phyloP scores from a whole-genome alignment of 1,140 invertebrate species.

The Cyclargus thomasi region DNA sequence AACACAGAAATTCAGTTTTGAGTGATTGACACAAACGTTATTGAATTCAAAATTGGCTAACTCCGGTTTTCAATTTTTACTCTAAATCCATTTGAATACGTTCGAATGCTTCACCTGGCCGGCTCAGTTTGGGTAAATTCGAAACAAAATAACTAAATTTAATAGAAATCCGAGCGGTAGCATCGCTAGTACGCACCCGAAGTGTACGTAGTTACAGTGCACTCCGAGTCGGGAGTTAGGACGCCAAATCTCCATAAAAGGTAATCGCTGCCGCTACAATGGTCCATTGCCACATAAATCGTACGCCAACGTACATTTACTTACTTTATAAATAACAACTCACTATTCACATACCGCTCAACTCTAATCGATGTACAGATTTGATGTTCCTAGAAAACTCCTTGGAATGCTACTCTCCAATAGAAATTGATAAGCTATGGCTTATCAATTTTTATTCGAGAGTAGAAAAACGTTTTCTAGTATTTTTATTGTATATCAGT shows the following conservation, averaged over 20 bases:
- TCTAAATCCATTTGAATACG: no score
- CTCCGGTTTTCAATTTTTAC: no score
- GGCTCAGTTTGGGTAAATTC: no score
- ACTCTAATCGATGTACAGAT: background rate
- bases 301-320: conserved; percentile 40
- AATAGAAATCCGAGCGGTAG: no score
- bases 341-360: conserved; percentile 2
- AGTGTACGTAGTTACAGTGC: conserved; percentile 37
- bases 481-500: no score
- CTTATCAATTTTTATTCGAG: background rate
- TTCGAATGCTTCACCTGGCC: no score
- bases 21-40: no score
- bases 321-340: conserved; percentile 19
- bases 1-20: conserved; percentile 20
- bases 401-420: background rate
- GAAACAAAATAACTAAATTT: no score
- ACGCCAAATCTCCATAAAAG: conserved; percentile 67
- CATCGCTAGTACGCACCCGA: no score
- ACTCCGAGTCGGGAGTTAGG: conserved; percentile 53
- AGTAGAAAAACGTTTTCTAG: no score
- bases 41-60: no score
- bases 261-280: conserved; percentile 65
- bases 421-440: no score
- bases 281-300: conserved; percentile 55
- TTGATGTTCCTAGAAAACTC: background rate